Conservation (phyloP, 2,113 vertebrate genomes). For the Camelus dromedarius region DNA sequence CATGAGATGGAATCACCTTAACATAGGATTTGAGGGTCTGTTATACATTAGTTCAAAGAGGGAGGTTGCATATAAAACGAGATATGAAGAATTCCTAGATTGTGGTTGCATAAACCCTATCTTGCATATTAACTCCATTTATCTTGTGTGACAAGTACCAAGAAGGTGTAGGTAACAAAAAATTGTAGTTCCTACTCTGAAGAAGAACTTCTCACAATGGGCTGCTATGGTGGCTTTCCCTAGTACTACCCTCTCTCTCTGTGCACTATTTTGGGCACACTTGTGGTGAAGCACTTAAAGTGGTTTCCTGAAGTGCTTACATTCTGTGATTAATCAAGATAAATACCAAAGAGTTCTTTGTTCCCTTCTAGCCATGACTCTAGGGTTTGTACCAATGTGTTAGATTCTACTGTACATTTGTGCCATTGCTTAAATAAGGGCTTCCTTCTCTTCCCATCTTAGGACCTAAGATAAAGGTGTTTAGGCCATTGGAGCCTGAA, state of each 20-base stretch:
- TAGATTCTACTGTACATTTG: background rate
- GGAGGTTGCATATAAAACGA: slow-evolving; percentile 48
- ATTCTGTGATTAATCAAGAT: background rate
- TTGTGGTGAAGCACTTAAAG: background rate
- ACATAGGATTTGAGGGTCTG: slow-evolving; percentile 44
- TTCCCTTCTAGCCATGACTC: background rate
- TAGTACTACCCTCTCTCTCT: background rate
- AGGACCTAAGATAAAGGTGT: background rate
- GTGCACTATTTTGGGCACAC: background rate
- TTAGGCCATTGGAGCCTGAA: background rate
- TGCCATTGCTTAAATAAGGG: background rate
- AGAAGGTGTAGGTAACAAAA: slow-evolving; percentile 23
- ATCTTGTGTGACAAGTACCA: slow-evolving; percentile 64
- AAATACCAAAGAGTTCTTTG: background rate
- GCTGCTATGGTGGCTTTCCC: background rate
- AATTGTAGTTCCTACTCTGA: background rate
- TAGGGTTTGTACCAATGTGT: background rate
- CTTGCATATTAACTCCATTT: slow-evolving; percentile 66
- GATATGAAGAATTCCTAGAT: slow-evolving; percentile 15
- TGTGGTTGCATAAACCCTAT: slow-evolving; percentile 30
- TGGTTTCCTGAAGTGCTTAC: slow-evolving; percentile 2
- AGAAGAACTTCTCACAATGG: background rate
- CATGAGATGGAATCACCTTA: slow-evolving; percentile 40
- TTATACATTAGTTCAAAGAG: slow-evolving; percentile 56
- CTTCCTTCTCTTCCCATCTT: background rate